A percentile compares a stretch with the other conserved stretches of the same genome.
These are phyloP conservation scores for Ochropleura leucogaster DNA, from an alignment of 2,888 invertebrate species.

Conservation along the genomic window DNA sequence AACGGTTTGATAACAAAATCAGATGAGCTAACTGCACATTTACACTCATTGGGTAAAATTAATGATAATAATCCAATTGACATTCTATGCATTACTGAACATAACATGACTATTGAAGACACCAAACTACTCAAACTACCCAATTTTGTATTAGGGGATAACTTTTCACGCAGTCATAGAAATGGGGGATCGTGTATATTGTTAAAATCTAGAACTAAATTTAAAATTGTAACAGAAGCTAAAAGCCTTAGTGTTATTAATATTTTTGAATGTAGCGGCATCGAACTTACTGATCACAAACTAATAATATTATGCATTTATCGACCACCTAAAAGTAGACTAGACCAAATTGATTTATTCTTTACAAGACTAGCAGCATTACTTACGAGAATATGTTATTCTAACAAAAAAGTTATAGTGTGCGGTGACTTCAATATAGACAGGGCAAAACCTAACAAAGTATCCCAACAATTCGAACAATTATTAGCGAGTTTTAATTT, in stretches of 20 bases:
- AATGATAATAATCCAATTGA: not conserved
- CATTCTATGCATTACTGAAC: not conserved
- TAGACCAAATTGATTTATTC: not conserved
- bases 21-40: too few species aligned
- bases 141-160: not conserved
- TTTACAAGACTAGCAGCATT: not conserved
- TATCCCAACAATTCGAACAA: not conserved
- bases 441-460: not conserved
- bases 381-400: not conserved
- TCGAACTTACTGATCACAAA: slow-evolving; percentile 6
- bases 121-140: too few species aligned
- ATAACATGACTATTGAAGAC: not conserved
- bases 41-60: too few species aligned
- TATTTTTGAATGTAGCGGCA: slow-evolving; percentile 12
- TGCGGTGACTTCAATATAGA: not conserved
- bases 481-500: not conserved
- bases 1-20: not conserved
- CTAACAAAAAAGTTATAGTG: not conserved
- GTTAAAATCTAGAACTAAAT: not conserved
- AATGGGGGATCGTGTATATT: not conserved
- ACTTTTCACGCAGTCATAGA: not conserved
- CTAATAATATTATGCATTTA: not conserved
- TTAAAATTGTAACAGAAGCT: not conserved
- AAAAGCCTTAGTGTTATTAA: slow-evolving; percentile 5
- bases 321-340: not conserved